Evolutionary conservation across 2,113 vertebrate species (phyloP), one percentile per base, ranked within the genome.

Genomic region (Haemorhous mexicanus): DNA sequence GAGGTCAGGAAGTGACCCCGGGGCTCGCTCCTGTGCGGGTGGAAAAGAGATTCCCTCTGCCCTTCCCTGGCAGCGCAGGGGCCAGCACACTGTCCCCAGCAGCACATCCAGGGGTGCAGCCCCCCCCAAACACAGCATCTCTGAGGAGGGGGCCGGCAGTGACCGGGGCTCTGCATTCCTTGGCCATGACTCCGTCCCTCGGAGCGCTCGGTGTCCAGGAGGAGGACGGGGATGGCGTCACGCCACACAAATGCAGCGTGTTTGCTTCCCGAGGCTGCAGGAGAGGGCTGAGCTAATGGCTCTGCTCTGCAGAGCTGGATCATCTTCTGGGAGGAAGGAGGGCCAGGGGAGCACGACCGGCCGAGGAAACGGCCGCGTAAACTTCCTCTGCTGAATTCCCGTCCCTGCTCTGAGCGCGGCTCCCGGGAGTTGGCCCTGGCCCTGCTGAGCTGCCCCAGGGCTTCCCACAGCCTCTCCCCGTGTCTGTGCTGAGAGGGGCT

Each of bases 111-210:
- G 59, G 58, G 18, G 12, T 8, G 0, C 20, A 16, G 47, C 66
- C 18, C 79, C 79, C 47, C 47, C 49, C 30, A 8, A 30, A 14
- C 32, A 1, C 67, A 13, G 75, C 28, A 1, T 2, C 72, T 43
- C 44, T 8, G 63, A 26, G 1, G 47, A 83, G 91, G 55, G 59
- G 15, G 19, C 49, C 2, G 8, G 77, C 27, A 0, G 13, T 41
- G 81, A 49, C 44, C 53, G 4, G 78, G 90, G 69, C 76, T 74
- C 63, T 58, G 87, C 96, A 75, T 94, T 96, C 96, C 93, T 89
- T 64, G 1, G 0, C 53, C 46, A 0, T 95, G 82, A 93, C 91
- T 67, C n/a, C 6, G 32, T 68, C 61, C 63, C 85, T 90, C 53
- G 24, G n/a, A n/a, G 7, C 7, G 13, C 77, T 43, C 10, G 55